Percentiles rank a stretch among this genome's conserved stretches.
Evolutionary conservation across 2,113 vertebrate genomes (phyloP).

Genomic region (Cinclus mexicanus): DNA sequence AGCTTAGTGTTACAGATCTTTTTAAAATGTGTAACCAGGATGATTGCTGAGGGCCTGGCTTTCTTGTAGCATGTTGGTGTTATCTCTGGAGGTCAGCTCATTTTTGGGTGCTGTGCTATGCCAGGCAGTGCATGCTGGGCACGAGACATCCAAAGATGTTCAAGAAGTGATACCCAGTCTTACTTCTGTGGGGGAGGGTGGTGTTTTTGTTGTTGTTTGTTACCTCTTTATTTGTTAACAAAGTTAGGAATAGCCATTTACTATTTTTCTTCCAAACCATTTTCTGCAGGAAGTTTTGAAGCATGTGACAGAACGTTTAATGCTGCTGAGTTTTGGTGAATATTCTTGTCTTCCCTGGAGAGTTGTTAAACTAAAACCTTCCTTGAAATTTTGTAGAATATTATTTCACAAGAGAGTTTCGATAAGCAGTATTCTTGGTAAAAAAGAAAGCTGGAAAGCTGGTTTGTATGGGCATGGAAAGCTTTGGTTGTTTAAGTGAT

Average conservation of each 20-base stretch:
- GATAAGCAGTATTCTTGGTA: neutral
- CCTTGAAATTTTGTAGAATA: neutral
- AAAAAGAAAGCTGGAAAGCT: neutral
- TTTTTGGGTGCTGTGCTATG: neutral
- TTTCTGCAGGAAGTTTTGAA: neutral
- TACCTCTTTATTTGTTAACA: neutral
- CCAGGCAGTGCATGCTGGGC: neutral
- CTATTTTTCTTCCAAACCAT: neutral
- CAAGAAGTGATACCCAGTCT: neutral
- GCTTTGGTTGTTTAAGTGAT: neutral
- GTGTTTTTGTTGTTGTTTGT: neutral
- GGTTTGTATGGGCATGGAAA: neutral
- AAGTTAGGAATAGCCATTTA: accelerated
- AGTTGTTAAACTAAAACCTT: neutral
- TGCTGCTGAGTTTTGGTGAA: neutral
- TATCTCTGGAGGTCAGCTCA: neutral
- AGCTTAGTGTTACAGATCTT: neutral
- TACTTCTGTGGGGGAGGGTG: neutral
- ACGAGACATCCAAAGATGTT: neutral
- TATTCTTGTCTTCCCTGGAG: neutral
- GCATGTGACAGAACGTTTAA: accelerated
- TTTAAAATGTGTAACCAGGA: neutral
- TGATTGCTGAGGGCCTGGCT: neutral
- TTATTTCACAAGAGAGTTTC: neutral
- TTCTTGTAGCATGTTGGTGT: neutral